Percentiles rank a stretch among this genome's conserved stretches.
Evolutionary conservation across 2,113 vertebrate species (phyloP).

Genomic region (Dolichotis patagonum): DNA sequence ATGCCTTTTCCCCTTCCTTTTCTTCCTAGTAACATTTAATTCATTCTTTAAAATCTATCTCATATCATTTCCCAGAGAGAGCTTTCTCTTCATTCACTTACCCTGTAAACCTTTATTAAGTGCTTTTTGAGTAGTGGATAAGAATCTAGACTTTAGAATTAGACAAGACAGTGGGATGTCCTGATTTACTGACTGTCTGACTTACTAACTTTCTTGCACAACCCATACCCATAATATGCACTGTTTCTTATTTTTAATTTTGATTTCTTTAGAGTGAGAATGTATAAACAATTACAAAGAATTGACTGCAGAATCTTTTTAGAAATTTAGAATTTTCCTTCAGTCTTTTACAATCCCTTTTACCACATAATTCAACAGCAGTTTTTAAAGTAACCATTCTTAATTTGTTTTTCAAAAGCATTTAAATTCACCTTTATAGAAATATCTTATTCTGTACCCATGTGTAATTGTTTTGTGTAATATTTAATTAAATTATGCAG

Average conservation of each 20-base stretch:
- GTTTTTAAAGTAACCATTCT: neutral
- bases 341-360: neutral
- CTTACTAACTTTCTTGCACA: neutral
- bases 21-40: neutral
- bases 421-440: neutral
- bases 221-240: neutral
- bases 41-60: neutral
- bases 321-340: neutral
- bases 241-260: neutral
- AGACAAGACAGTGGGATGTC: neutral
- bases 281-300: neutral
- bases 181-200: neutral
- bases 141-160: constrained; percentile 22
- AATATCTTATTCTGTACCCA: neutral
- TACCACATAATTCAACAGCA: neutral
- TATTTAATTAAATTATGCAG: neutral
- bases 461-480: neutral
- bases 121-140: neutral
- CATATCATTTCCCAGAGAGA: neutral
- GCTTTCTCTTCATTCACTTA: neutral
- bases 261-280: neutral
- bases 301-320: neutral
- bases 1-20: neutral
- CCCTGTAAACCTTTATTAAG: neutral
- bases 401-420: neutral